Base-by-base conservation (phyloP, 2,113 vertebrate genomes). In the Dromaius novaehollandiae region DNA sequence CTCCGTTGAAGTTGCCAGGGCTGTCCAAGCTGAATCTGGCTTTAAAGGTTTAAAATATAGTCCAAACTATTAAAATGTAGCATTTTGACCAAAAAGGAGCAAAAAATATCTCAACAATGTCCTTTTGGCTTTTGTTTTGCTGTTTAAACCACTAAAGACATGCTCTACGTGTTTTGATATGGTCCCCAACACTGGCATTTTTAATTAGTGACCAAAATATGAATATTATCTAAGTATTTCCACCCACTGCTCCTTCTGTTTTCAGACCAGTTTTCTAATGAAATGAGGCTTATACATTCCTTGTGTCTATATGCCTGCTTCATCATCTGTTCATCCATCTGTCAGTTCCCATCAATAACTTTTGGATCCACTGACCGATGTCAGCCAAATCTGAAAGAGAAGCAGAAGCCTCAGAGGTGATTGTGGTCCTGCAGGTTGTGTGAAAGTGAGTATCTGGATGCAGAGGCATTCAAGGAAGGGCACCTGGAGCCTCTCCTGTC, bases 251-350 rank as follows among this genome's bases (percentile, higher is more conserved):
- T 88, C 61, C 55, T 77, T 91, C 36, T 88, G 55, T 63, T 95
- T 93, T 82, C 85, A 90, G 79, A 81, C 75, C 82, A 89, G 53
- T 91, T 96, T 79, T 34, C 82, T 94, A 80, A 86, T 91, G 71
- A 96, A 86, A 94, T 86, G 36, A 80, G 21, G 91, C 85, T 93
- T 93, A 55, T 28, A 12, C 81, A 64, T 83, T 94, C 53, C 90
- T 90, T 71, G 64, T 93, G 66, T 93, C 65, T 93, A 70, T 86
- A 61, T 94, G 58, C 77, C 82, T 94, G 79, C 71, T 79, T 93
- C 77, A 86, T 93, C 85, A 71, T 93, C 92, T 95, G 79, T 58
- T 96, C 60, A 93, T 83, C 88, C 88, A 90, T 93, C 86, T 95
- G 79, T 74, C 68, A 66, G 24, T 90, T 94, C 50, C 76, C 88